Evolutionary conservation across 2,797 vertebrate genomes (phyloP).

Genomic region (Ispidina picta): DNA sequence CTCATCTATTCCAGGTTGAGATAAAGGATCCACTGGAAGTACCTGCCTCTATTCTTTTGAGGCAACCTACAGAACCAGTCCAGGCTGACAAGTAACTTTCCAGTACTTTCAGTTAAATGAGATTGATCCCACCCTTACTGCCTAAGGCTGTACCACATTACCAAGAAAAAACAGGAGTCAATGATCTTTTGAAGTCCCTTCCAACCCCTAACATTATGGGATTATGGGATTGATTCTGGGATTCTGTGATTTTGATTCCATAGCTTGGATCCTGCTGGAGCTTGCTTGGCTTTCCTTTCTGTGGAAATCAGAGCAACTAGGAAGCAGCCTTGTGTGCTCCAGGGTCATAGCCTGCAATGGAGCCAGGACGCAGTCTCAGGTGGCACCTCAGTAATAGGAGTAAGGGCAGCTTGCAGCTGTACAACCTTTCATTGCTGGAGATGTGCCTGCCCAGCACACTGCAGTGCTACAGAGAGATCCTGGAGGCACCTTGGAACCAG

Average conservation of each 20-base stretch:
- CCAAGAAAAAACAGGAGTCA: background rate
- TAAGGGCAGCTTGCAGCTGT: background rate
- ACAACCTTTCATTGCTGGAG: background rate
- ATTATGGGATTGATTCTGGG: too few relatives aligned
- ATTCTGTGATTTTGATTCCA: background rate
- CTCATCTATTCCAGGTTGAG: background rate
- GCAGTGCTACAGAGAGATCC: background rate
- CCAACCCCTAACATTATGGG: too few relatives aligned
- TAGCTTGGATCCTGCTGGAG: background rate
- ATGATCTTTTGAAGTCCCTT: too few relatives aligned
- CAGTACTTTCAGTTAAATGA: background rate
- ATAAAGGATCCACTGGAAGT: background rate
- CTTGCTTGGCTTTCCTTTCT: background rate
- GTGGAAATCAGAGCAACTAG: background rate
- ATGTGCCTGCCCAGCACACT: background rate
- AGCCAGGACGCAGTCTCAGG: background rate
- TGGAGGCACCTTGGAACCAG: background rate
- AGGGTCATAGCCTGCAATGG: background rate
- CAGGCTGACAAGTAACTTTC: background rate
- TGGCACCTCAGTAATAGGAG: background rate
- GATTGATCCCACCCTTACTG: background rate
- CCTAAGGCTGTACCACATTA: background rate
- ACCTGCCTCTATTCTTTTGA: background rate
- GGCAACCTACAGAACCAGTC: background rate
- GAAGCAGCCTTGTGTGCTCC: background rate